Conservation (phyloP, 53 echinoderm and acorn worm genomes). For the Holothuria leucospilota region DNA sequence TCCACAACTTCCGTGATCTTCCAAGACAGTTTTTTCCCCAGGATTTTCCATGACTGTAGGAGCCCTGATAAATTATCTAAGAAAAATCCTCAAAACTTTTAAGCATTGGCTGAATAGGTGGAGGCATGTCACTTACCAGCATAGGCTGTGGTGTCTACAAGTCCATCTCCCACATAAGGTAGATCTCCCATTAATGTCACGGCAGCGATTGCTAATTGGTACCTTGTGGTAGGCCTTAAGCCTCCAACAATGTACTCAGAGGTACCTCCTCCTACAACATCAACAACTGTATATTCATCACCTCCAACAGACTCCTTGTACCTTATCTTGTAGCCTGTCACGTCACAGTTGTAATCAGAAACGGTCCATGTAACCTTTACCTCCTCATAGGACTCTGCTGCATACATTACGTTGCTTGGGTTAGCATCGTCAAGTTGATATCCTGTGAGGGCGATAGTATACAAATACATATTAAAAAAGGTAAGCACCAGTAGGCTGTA, state of each 20-base stretch:
- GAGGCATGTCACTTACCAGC: constrained; percentile 31
- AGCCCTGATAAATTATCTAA: no score
- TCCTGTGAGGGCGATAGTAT: not conserved
- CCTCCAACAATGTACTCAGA: constrained; percentile 41
- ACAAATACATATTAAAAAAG: no score
- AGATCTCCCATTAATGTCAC: constrained; percentile 51
- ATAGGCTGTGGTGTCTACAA: constrained; percentile 40
- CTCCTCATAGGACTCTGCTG: constrained; percentile 27
- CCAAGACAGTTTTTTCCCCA: no score
- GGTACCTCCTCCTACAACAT: constrained; percentile 49
- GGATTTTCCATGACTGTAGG: no score
- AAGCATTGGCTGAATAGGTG: no score
- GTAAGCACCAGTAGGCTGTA: no score
- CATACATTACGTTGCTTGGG: constrained; percentile 47
- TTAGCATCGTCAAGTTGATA: constrained; percentile 30
- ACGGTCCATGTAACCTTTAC: constrained; percentile 53
- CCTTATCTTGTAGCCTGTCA: constrained; percentile 68
- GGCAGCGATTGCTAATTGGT: constrained; percentile 55
- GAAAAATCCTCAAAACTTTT: no score
- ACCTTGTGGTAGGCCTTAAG: constrained; percentile 46
- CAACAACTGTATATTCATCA: not conserved
- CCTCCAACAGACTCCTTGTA: constrained; percentile 1
- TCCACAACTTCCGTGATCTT: no score
- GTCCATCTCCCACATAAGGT: constrained; percentile 15
- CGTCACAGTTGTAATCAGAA: constrained; percentile 63